Base-by-base conservation (phyloP, 2,888 invertebrate species). In the Drosophila subquinaria region DNA sequence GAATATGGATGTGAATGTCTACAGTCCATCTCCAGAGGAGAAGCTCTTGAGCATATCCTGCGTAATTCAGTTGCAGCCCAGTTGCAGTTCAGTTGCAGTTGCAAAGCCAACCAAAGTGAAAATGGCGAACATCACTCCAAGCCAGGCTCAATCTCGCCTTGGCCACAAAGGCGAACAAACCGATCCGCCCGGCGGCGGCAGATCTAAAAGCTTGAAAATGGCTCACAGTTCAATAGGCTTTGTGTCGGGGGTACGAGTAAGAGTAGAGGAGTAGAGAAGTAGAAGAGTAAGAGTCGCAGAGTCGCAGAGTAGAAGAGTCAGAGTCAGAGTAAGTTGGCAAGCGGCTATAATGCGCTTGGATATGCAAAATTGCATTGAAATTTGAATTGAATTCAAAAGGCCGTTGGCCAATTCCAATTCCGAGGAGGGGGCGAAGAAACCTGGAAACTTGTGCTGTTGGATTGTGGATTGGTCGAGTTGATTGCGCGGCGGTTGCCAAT, bases 331-430 rank as follows among this genome's bases (percentile, higher is more conserved):
- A 85, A 90, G 89, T 88, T 86, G 84, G 82, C 86, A 90, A 90
- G 90, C 90, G 87, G 81, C 85, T 88, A 89, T 84, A 84, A 84
- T 84, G 88, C 84, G 89, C 84, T 84, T 89, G 90, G 87, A 90
- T 90, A 91, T 91, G 91, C 90, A 90, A 91, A 91, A 91, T 90
- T 90, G 90, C 89, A 91, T 91, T 91, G 87, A 90, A 90, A 90
- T 90, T 90, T 91, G 91, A 90, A 91, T 91, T 88, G 90, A 91
- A 90, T 91, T 91, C 90, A 90, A 88, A 76, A 79, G 76, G 65
- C 87, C 72, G 72, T 75, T 78, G 82, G 67, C 81, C 78, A 66
- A 27, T 15, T 40, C 33, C 42, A 20, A 65, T 15, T 38, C 33
- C 40, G 23, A 23, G 35, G 20, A 27, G 38, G 52, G 36, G 38